Evolutionary conservation across 2,113 vertebrate species (phyloP).

Genomic region (Seriola quinqueradiata): DNA sequence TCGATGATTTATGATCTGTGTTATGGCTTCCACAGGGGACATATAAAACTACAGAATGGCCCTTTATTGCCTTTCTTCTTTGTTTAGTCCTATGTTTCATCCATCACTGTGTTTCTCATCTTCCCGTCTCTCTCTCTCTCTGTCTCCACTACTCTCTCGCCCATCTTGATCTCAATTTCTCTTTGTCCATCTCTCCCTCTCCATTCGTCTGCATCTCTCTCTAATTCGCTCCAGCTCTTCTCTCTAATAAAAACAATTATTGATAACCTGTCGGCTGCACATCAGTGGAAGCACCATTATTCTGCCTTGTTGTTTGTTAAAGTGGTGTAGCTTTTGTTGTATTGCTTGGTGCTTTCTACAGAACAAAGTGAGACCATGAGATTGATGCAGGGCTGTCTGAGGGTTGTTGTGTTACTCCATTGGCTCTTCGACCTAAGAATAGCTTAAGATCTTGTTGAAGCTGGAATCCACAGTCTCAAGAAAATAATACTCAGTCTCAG

Average conservation of each 20-base stretch:
- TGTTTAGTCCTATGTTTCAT: slow-evolving; percentile 69
- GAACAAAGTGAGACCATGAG: slow-evolving; percentile 45
- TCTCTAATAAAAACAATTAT: slow-evolving; percentile 70
- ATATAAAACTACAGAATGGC: slow-evolving; percentile 78
- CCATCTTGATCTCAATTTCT: slow-evolving; percentile 27
- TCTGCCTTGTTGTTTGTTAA: slow-evolving; percentile 44
- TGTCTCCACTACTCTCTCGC: slow-evolving; percentile 12
- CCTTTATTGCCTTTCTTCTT: slow-evolving; percentile 80
- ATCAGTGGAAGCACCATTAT: slow-evolving; percentile 63
- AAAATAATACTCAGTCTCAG: not conserved
- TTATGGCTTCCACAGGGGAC: slow-evolving; percentile 74
- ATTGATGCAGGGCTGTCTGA: slow-evolving; percentile 41
- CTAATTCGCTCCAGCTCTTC: slow-evolving; percentile 52
- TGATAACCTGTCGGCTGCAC: slow-evolving; percentile 68
- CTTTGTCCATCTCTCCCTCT: slow-evolving; percentile 16
- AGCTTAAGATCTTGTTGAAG: slow-evolving; percentile 29
- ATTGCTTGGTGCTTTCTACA: slow-evolving; percentile 19
- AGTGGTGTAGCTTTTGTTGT: slow-evolving; percentile 31
- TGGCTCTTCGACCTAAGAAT: slow-evolving; percentile 15
- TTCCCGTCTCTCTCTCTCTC: slow-evolving; percentile 8
- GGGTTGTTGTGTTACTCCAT: slow-evolving; percentile 43
- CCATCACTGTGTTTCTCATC: slow-evolving; percentile 67
- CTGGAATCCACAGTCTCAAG: slow-evolving; percentile 9
- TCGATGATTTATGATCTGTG: slow-evolving; percentile 76
- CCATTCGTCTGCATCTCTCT: slow-evolving; percentile 30